These are phyloP conservation scores for Zaprionus kolodkinae DNA, from an alignment of 1,140 invertebrate genomes.

Conservation along the genomic window DNA sequence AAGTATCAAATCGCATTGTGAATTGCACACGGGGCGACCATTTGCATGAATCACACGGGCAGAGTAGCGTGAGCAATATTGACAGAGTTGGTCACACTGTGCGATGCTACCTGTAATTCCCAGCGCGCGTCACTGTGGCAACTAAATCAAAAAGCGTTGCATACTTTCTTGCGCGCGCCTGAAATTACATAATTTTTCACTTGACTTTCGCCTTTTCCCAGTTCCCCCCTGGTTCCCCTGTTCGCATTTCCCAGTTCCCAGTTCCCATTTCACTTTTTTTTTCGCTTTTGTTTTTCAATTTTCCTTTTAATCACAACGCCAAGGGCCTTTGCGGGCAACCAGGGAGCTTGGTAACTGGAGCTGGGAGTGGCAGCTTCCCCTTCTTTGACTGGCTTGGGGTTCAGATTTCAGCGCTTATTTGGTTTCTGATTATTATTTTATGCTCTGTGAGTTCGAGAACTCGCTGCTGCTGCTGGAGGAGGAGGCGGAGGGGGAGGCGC, in stretches of 20 bases:
- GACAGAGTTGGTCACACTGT: slow-evolving; percentile 1
- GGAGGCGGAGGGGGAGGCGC: too few species aligned
- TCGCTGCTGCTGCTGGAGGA: too few species aligned
- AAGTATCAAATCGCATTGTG: not conserved
- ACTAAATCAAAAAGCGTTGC: slow-evolving; percentile 65
- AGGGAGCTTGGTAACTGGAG: not conserved
- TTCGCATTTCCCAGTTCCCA: not conserved
- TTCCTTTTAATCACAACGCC: slow-evolving; percentile 69
- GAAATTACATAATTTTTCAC: slow-evolving; percentile 67
- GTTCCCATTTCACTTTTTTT: slow-evolving; percentile 28
- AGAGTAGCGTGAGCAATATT: not conserved
- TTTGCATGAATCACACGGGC: slow-evolving; percentile 64
- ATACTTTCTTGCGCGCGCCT: slow-evolving; percentile 54
- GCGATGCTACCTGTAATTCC: too few species aligned
- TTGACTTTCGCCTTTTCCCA: slow-evolving; percentile 40
- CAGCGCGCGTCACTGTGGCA: slow-evolving; percentile 55
- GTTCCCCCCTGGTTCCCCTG: too few species aligned
- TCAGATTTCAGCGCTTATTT: slow-evolving; percentile 81
- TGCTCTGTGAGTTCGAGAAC: slow-evolving; percentile 42
- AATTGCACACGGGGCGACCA: slow-evolving; percentile 35
- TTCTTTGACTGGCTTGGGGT: slow-evolving; percentile 16
- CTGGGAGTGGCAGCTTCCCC: slow-evolving; percentile 30
- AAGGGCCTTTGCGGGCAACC: slow-evolving; percentile 10
- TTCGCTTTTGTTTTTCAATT: slow-evolving; percentile 61
- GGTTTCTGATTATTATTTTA: slow-evolving; percentile 82